These are phyloP conservation scores for Mus musculus DNA, from an alignment of 2,113 vertebrate species.

Conservation along the genomic window DNA sequence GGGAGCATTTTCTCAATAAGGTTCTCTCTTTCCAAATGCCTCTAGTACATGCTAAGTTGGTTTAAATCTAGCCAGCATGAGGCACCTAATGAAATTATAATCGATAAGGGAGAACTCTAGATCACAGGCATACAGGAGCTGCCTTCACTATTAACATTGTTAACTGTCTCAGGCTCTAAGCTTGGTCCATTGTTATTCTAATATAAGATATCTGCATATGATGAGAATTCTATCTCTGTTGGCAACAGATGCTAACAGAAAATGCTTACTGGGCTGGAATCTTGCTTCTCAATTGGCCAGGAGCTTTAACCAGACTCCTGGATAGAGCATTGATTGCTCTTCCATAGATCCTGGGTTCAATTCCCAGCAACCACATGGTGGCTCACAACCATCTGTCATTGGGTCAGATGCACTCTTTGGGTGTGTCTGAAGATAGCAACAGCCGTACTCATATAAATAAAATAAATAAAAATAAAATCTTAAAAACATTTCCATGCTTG, in stretches of 20 bases:
- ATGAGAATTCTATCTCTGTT: not conserved
- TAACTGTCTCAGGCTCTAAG: not conserved
- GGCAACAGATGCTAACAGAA: not conserved
- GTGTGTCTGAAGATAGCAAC: no score
- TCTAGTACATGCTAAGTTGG: not conserved
- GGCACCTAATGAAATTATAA: not conserved
- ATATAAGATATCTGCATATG: not conserved
- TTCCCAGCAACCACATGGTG: no score
- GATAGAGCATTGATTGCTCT: no score
- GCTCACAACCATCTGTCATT: no score
- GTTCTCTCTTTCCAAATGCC: not conserved
- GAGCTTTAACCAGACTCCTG: not conserved
- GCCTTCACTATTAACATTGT: not conserved
- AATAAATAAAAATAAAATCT: no score
- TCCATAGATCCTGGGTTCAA: no score
- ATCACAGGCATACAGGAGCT: not conserved
- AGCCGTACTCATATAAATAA: no score
- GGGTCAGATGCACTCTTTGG: no score
- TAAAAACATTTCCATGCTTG: not conserved
- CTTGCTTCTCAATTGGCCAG: not conserved
- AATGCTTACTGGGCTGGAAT: not conserved
- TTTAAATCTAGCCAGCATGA: not conserved
- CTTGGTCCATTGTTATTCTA: not conserved
- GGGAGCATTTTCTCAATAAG: not conserved
- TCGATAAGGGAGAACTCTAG: not conserved